phyloP scores from a whole-genome alignment of 1,140 invertebrate species.

The Oedothorax gibbosus region DNA sequence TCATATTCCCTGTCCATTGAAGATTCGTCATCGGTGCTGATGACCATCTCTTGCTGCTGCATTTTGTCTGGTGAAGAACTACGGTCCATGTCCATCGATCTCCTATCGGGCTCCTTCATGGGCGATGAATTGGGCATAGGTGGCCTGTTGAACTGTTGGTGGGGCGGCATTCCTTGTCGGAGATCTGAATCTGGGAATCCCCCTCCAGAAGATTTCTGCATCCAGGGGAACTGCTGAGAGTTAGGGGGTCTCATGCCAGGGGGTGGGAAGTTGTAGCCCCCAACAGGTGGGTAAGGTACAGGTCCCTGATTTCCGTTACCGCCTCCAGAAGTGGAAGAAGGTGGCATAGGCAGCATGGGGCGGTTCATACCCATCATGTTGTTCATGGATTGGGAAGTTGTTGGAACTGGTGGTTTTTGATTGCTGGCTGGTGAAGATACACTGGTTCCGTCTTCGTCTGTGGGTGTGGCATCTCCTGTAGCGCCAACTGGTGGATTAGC shows the following conservation, averaged over 20 bases:
- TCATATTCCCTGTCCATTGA: constrained; percentile 51
- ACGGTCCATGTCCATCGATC: constrained; percentile 14
- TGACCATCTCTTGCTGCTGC: constrained; percentile 44
- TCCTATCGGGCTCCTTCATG: constrained; percentile 10
- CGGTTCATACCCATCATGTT: not conserved
- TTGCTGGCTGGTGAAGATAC: constrained; percentile 22
- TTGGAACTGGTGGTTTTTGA: constrained; percentile 19
- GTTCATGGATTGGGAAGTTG: constrained; percentile 8
- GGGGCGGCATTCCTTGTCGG: constrained; percentile 18
- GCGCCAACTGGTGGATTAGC: not conserved
- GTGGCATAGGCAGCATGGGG: constrained; percentile 25
- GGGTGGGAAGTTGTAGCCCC: constrained; percentile 40
- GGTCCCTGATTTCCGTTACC: not conserved
- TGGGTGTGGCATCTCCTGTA: constrained; percentile 58
- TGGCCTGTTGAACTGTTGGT: constrained; percentile 16
- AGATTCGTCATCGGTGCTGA: constrained; percentile 53
- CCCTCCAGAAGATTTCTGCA: constrained; percentile 18
- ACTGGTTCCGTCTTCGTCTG: constrained; percentile 58
- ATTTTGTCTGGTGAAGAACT: constrained; percentile 38
- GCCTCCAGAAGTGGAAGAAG: constrained; percentile 29
- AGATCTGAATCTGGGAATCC: constrained; percentile 25
- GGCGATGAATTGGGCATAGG: constrained; percentile 1
- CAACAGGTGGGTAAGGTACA: constrained; percentile 45
- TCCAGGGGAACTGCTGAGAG: constrained; percentile 44
- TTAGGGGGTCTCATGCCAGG: constrained; percentile 44